Evolutionary conservation across 1,140 invertebrate genomes (phyloP).

Genomic region (Aleiodes sp.): DNA sequence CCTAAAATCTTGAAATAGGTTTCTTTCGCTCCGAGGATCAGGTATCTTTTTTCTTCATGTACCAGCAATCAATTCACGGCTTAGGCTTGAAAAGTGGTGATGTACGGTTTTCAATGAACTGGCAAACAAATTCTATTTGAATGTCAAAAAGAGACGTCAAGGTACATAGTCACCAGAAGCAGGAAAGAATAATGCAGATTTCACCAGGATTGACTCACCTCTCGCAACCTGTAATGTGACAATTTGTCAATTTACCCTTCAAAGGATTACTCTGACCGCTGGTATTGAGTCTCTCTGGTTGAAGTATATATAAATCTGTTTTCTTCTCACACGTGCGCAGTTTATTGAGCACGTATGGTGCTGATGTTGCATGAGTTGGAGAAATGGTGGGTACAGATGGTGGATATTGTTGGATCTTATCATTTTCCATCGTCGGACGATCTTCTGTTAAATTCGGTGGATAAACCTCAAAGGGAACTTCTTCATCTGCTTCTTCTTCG

Average conservation of each 20-base stretch:
- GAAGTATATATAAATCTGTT: slow-evolving; percentile 86
- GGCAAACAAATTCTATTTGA: too few species aligned
- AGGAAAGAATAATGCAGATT: too few species aligned
- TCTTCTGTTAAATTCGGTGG: slow-evolving; percentile 52
- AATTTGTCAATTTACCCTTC: slow-evolving; percentile 91
- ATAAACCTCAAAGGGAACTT: slow-evolving; percentile 52
- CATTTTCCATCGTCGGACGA: slow-evolving; percentile 39
- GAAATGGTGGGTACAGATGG: slow-evolving; percentile 46
- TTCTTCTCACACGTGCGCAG: slow-evolving; percentile 85
- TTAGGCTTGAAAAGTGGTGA: too few species aligned
- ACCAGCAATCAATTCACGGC: too few species aligned
- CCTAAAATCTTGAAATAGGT: too few species aligned
- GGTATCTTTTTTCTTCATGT: too few species aligned
- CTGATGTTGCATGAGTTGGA: slow-evolving; percentile 53
- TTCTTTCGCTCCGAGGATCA: too few species aligned
- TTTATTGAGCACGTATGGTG: slow-evolving; percentile 56
- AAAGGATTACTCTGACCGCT: slow-evolving; percentile 79
- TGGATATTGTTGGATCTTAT: slow-evolving; percentile 44
- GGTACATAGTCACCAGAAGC: too few species aligned
- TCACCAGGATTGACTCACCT: slow-evolving; percentile 68
- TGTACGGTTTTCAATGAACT: too few species aligned
- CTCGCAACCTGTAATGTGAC: slow-evolving; percentile 88
- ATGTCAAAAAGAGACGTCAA: too few species aligned
- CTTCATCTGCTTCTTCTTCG: too few species aligned
- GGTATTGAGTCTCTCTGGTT: slow-evolving; percentile 81